Conservation (phyloP, 1,140 invertebrate genomes). For the Triops cancriformis region DNA sequence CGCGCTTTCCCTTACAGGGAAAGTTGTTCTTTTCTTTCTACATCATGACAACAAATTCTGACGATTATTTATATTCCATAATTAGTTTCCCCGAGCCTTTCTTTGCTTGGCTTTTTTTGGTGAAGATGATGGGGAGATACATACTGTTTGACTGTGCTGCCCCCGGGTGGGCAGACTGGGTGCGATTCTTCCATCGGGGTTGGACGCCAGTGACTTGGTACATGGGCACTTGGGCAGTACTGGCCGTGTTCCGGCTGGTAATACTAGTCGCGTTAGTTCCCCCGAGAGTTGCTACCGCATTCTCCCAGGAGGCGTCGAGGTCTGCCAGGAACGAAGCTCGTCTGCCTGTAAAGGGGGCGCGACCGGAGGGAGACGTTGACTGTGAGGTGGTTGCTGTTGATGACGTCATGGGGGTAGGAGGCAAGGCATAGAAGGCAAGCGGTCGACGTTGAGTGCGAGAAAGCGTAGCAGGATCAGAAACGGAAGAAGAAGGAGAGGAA, state of each 20-base stretch:
- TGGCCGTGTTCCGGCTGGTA: not conserved
- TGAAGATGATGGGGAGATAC: not conserved
- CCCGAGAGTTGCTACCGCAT: not conserved
- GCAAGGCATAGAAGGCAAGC: constrained; percentile 12
- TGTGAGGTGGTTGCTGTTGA: not conserved
- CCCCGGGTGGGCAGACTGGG: not conserved
- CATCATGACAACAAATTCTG: not conserved
- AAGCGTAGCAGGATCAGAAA: not conserved
- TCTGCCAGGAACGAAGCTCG: not conserved
- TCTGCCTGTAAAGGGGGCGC: not conserved
- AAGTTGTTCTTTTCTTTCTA: too few relatives aligned
- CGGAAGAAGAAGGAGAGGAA: not conserved
- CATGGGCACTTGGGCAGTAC: not conserved
- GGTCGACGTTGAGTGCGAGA: constrained; percentile 11
- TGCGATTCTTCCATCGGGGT: not conserved
- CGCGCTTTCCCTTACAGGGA: too few relatives aligned
- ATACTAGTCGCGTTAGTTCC: not conserved
- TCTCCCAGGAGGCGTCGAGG: not conserved
- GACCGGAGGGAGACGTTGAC: not conserved
- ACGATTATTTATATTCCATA: not conserved
- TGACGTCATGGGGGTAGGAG: not conserved
- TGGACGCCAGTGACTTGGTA: not conserved
- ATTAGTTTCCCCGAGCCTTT: constrained; percentile 22
- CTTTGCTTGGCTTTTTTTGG: not conserved
- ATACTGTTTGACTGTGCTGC: not conserved